Percentiles rank a stretch among this genome's conserved stretches.
These are phyloP conservation scores for Porites cylindrica DNA, from an alignment of 92 coral and sea anemone genomes.

Conservation along the genomic window DNA sequence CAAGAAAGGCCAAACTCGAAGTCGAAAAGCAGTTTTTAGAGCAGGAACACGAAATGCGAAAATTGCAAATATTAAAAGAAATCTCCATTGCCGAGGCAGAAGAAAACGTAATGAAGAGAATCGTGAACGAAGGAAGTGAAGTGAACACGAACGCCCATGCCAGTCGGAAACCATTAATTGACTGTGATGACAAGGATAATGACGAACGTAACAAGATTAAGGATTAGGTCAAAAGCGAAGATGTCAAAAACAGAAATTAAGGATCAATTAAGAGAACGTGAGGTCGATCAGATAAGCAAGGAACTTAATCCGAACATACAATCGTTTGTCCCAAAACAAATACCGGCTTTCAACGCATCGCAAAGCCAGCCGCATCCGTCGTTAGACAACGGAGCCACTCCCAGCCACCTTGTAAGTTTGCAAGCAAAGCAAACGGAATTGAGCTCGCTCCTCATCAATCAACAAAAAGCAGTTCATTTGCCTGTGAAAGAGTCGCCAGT, in stretches of 20 bases:
- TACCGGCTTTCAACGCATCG: background rate
- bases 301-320: constrained; percentile 7
- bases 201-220: too few relatives aligned
- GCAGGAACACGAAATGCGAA: too few relatives aligned
- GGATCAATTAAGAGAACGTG: too few relatives aligned
- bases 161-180: too few relatives aligned
- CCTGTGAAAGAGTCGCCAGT: constrained; percentile 59
- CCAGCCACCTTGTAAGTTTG: constrained; percentile 34
- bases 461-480: constrained; percentile 50
- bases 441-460: constrained; percentile 47
- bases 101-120: constrained; percentile 7
- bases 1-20: background rate
- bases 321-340: constrained; percentile 26
- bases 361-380: constrained; percentile 3
- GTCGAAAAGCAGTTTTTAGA: background rate
- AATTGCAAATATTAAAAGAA: background rate
- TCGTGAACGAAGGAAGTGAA: background rate
- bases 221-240: too few relatives aligned
- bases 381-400: constrained; percentile 13
- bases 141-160: background rate
- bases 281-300: too few relatives aligned
- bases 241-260: too few relatives aligned
- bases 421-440: constrained; percentile 56
- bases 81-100: constrained; percentile 28
- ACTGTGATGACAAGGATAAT: too few relatives aligned